Conservation (phyloP, 2,888 invertebrate species). For the Azorinus chamasolen region DNA sequence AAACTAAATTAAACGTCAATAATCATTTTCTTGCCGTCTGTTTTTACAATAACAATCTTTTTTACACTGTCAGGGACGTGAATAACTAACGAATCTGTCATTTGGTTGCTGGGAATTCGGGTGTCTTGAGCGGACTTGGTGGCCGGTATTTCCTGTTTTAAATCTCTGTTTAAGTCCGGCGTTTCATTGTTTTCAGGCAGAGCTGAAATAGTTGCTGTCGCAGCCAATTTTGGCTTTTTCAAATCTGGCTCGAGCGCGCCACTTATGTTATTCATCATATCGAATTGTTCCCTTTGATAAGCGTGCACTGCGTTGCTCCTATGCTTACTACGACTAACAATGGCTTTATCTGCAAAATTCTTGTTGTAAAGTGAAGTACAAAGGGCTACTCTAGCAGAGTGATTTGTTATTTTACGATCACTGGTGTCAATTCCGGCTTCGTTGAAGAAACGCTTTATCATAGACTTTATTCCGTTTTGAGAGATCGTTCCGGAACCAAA, state of each 20-base stretch:
- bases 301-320: constrained; percentile 4
- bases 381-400: constrained; percentile 5
- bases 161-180: too few relatives aligned
- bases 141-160: neutral
- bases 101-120: too few relatives aligned
- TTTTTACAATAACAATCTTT: constrained; percentile 11
- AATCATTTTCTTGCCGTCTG: constrained; percentile 11
- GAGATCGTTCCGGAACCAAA: too few relatives aligned
- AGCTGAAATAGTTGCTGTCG: neutral
- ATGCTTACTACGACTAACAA: constrained; percentile 15
- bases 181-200: too few relatives aligned
- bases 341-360: constrained; percentile 15
- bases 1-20: too few relatives aligned
- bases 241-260: constrained; percentile 9
- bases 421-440: too few relatives aligned
- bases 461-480: too few relatives aligned
- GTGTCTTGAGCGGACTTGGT: neutral
- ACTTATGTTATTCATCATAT: constrained; percentile 11
- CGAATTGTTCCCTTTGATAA: constrained; percentile 25
- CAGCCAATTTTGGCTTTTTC: too few relatives aligned
- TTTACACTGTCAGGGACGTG: constrained; percentile 10
- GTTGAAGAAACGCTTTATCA: too few relatives aligned
- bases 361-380: constrained; percentile 13
- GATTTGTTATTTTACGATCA: too few relatives aligned
- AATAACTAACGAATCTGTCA: neutral